phyloP scores from a whole-genome alignment of 2,797 vertebrate genomes.

The Tadarida brasiliensis region DNA sequence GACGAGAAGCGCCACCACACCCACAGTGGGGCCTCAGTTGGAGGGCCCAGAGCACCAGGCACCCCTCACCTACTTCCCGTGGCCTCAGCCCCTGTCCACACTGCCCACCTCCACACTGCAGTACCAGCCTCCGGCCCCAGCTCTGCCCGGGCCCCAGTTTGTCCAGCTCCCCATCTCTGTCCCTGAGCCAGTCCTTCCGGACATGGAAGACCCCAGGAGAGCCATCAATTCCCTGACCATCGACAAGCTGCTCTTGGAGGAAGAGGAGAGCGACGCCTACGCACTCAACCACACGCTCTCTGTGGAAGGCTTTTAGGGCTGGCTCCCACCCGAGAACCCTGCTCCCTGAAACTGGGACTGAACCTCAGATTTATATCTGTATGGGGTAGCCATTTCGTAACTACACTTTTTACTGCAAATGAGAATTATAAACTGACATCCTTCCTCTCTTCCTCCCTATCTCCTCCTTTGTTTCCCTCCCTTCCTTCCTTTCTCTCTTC shows the following conservation, averaged over 20 bases:
- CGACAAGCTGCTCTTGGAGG: slow-evolving; percentile 94
- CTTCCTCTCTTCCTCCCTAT: too few species aligned
- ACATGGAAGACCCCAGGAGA: slow-evolving; percentile 89
- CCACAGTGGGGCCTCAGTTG: slow-evolving; percentile 89
- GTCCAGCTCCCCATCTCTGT: slow-evolving; percentile 90
- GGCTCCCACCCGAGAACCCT: neutral
- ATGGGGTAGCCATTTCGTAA: neutral
- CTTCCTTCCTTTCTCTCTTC: neutral
- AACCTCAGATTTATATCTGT: neutral
- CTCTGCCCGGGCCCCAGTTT: slow-evolving; percentile 90
- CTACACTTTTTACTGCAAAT: neutral
- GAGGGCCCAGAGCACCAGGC: slow-evolving; percentile 92
- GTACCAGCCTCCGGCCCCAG: slow-evolving; percentile 85
- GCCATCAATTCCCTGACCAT: slow-evolving; percentile 88
- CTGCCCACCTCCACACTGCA: slow-evolving; percentile 84
- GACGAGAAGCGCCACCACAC: slow-evolving; percentile 86
- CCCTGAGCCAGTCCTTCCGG: slow-evolving; percentile 88
- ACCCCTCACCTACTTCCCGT: slow-evolving; percentile 93
- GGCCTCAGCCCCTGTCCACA: slow-evolving; percentile 93
- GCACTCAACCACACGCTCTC: slow-evolving; percentile 90
- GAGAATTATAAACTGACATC: neutral
- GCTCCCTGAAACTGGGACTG: neutral
- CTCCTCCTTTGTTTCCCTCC: neutral
- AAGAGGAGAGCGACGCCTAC: slow-evolving; percentile 91
- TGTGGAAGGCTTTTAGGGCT: slow-evolving; percentile 89